Evolutionary conservation across 2,888 invertebrate genomes (phyloP).

Genomic region (Drosophila hamatofila): DNA sequence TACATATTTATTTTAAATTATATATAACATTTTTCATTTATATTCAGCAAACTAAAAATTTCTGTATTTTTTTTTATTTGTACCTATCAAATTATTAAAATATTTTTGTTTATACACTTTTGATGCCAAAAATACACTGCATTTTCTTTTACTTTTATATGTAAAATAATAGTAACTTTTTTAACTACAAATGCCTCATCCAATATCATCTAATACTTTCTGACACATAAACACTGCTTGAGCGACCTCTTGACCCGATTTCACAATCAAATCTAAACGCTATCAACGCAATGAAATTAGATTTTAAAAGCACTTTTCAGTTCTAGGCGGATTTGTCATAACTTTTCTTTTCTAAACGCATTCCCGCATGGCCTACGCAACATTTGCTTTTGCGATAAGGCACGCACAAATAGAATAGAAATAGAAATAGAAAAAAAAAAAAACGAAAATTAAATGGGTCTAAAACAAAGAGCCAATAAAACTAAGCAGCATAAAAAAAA

Average conservation of each 20-base stretch:
- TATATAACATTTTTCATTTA: too few species aligned
- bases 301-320: conserved; percentile 18
- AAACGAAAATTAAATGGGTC: conserved; percentile 43
- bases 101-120: too few species aligned
- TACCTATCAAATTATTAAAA: too few species aligned
- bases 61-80: too few species aligned
- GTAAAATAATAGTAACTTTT: too few species aligned
- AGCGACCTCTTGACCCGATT: conserved; percentile 44
- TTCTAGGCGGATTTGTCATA: conserved; percentile 39
- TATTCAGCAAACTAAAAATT: too few species aligned
- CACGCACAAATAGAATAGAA: conserved; percentile 45
- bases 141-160: too few species aligned
- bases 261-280: conserved; percentile 11
- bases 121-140: too few species aligned
- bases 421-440: conserved; percentile 29
- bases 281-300: conserved; percentile 17
- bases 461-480: conserved; percentile 58
- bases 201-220: not conserved
- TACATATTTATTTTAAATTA: too few species aligned
- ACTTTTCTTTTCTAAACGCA: conserved; percentile 76
- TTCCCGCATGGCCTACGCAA: conserved; percentile 67
- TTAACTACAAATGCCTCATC: not conserved
- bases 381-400: conserved; percentile 58
- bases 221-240: not conserved
- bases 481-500: conserved; percentile 44